Evolutionary conservation across 2,888 invertebrate species (phyloP), one percentile per base, ranked within the genome.

Genomic region (Chorisops tibialis): DNA sequence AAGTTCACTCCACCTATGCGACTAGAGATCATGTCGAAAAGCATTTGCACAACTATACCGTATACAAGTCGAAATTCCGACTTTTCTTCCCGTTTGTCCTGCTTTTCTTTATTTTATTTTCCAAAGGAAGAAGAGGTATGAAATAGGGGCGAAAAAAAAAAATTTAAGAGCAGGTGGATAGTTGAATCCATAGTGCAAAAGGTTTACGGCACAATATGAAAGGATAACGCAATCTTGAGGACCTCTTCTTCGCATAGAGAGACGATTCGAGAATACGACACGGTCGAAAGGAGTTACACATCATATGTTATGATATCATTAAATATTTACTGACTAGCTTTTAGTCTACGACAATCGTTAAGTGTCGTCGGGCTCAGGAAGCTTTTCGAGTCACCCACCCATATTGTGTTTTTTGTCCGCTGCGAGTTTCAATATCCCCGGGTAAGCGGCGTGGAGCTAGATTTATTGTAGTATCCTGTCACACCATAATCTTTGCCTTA

Each of bases 321-420:
- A 62, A 62, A 62, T 62, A 62, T 62, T 62, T 62, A 58, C 62
- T 39, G 49, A 56, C 49, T 49, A 62, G 62, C 62, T 62, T 56
- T 54, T 62, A 62, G 62, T 47, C 49, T 48, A 56, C 47, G 47
- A 48, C 54, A 56, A 38, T 39, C 54, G 37, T 52, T 62, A 47
- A 54, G 60, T 54, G 54, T 54, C 41, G 41, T 41, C 21, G 39
- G 9, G 38, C 4, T 14, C 22, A 54, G 22, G 41, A 37, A 54
- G 41, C 18, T 21, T 22, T 54, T 21, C n/a, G n/a, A n/a, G n/a
- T n/a, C n/a, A n/a, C n/a, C n/a, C n/a, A n/a, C n/a, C n/a, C n/a
- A n/a, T 54, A 38, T 51, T 12, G 18, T 51, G 12, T 51, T 12
- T 51, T 38, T 19, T 3, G 48, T 48, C 24, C 22, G 2, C 12